Evolutionary conservation across 2,797 vertebrate genomes (phyloP), one percentile per base, ranked within the genome.

Genomic region (Ceyx erithaca): DNA sequence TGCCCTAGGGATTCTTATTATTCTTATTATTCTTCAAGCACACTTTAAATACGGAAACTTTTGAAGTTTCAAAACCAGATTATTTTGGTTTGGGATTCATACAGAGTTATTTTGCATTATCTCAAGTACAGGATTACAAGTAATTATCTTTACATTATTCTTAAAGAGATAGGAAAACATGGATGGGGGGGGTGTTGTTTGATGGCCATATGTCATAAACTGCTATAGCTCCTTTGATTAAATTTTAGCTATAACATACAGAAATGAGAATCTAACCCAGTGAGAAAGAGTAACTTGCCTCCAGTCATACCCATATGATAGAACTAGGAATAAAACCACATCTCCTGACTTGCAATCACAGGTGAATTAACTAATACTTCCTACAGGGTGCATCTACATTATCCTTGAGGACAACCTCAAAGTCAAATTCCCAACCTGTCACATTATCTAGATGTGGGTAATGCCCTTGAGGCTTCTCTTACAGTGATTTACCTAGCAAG

Each of bases 391-490:
- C 64, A 90, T 73, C 68, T 92, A 68, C 89, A 85, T 94, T 77
- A 85, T 78, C 71, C 86, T 90, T 68, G 71, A 95, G 86, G 88
- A 87, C 41, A 92, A 87, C 41, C 89, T 87, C 76, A 87, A 87
- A 95, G 71, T 58, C 91, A 87, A 77, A 80, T 90, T 90, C 89
- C 85, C 72, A 80, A 58, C n/a, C 54, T 89, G 89, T 17, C 2
- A 2, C 7, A 14, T 82, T 87, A 92, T 75, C 86, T 91, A 54
- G 63, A 73, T 82, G 75, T 9, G 1, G 45, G 61, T 37, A 92
- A 75, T 58, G 68, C 45, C 93, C 2, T 14, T 82, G 61, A 85
- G 92, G 64, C 49, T 89, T 95, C 71, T 64, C 75, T 82, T 40
- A 51, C 8, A 70, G 23, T 68, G 64, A 77, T 61, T 54, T 58